Evolutionary conservation across 2,113 vertebrate genomes (phyloP).

Genomic region (Siniperca knerii): DNA sequence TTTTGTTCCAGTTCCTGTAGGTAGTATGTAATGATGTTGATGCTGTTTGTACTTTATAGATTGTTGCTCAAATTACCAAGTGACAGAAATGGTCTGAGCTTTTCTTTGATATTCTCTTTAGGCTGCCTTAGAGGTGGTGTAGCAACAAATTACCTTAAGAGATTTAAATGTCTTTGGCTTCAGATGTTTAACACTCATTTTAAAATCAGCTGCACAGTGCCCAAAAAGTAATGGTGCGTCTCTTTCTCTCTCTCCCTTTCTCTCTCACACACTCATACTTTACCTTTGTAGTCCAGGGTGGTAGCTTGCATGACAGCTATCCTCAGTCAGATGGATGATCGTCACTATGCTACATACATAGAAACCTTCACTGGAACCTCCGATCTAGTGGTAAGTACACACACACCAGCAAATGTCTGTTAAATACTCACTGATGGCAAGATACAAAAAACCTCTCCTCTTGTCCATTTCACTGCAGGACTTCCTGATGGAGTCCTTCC

Average conservation of each 20-base stretch:
- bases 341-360: constrained; percentile 93
- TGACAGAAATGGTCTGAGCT: constrained; percentile 7
- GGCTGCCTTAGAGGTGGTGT: not conserved
- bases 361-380: constrained; percentile 91
- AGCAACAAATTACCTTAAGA: constrained; percentile 25
- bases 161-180: constrained; percentile 11
- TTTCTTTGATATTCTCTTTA: not conserved
- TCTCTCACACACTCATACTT: not conserved
- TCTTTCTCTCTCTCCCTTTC: constrained; percentile 9
- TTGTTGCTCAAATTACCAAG: constrained; percentile 16
- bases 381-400: constrained; percentile 92
- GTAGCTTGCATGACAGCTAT: constrained; percentile 98
- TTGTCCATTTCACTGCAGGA: constrained; percentile 84
- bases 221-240: constrained; percentile 36
- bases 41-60: constrained; percentile 22
- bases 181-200: constrained; percentile 19
- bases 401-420: not conserved
- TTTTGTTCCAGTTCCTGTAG: not conserved
- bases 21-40: not conserved
- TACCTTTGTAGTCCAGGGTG: constrained; percentile 89
- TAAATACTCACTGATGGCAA: not conserved
- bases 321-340: constrained; percentile 94
- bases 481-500: constrained; percentile 98
- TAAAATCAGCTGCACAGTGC: constrained; percentile 16
- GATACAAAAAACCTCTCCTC: not conserved